These are phyloP conservation scores for Drosophila flavopinicola DNA, from an alignment of 2,888 invertebrate species.

Conservation along the genomic window DNA sequence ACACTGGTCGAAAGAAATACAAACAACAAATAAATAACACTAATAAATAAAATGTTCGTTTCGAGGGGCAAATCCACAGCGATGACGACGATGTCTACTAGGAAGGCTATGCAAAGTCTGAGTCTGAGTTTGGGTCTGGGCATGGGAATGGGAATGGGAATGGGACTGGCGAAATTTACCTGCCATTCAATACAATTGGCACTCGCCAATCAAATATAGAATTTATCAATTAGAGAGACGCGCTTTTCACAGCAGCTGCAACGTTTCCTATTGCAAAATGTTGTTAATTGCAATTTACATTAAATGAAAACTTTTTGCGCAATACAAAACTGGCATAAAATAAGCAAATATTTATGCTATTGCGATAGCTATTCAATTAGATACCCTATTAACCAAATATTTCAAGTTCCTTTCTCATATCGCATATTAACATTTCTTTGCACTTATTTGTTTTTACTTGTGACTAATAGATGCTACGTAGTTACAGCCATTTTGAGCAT, in stretches of 20 bases:
- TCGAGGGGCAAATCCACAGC: conserved; percentile 43
- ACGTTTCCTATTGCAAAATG: conserved; percentile 60
- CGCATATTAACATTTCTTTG: no score
- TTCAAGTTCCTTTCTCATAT: not conserved
- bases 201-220: conserved; percentile 47
- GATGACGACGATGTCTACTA: conserved; percentile 16
- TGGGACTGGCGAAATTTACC: conserved; percentile 26
- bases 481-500: no score
- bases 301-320: conserved; percentile 46
- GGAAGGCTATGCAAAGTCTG: conserved; percentile 66
- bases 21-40: conserved; percentile 9
- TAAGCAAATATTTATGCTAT: not conserved
- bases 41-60: conserved; percentile 16
- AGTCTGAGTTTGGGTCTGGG: not conserved
- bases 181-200: conserved; percentile 39
- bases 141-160: conserved; percentile 1
- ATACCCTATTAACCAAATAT: conserved; percentile 29
- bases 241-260: conserved; percentile 41
- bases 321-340: conserved; percentile 22
- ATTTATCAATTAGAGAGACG: conserved; percentile 61
- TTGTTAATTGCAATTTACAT: conserved; percentile 68
- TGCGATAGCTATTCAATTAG: conserved; percentile 10
- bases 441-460: no score
- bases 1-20: conserved; percentile 21
- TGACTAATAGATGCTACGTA: no score